phyloP scores from a whole-genome alignment of 2,113 vertebrate species.

The Coreoperca whiteheadi region DNA sequence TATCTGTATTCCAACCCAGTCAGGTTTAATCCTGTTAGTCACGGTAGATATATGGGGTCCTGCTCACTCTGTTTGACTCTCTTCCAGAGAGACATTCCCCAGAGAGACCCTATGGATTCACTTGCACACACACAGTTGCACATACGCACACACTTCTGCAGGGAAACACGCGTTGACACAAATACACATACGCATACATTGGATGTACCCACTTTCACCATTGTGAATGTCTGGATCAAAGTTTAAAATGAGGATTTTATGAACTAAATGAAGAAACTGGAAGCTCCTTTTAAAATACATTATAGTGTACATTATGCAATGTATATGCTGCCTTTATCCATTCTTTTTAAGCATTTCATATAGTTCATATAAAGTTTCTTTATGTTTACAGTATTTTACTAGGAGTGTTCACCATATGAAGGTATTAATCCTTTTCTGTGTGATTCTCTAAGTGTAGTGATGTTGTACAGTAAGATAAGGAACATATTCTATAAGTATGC shows the following conservation, averaged over 20 bases:
- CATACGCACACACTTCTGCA: constrained; percentile 24
- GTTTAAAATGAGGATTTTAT: constrained; percentile 46
- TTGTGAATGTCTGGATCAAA: constrained; percentile 22
- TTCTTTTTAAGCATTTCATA: background rate
- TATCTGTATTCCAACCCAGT: constrained; percentile 75
- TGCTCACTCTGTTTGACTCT: constrained; percentile 71
- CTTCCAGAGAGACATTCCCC: constrained; percentile 73
- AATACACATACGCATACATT: constrained; percentile 19
- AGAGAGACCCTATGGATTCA: constrained; percentile 72
- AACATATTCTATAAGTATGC: background rate
- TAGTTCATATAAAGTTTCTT: background rate
- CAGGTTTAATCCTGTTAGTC: constrained; percentile 83
- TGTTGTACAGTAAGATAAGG: background rate
- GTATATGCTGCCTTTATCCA: background rate
- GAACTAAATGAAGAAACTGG: constrained; percentile 25
- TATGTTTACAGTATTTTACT: background rate
- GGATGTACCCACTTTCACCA: background rate
- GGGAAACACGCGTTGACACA: constrained; percentile 25
- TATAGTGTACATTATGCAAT: constrained; percentile 21
- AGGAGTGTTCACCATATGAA: background rate
- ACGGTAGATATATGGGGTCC: constrained; percentile 76
- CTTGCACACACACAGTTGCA: constrained; percentile 39
- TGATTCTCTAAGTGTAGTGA: background rate
- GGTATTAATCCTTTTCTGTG: background rate
- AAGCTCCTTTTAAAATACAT: constrained; percentile 34